Percentiles rank a stretch among this genome's conserved stretches.
These are phyloP conservation scores for Psylliodes chrysocephalus DNA, from an alignment of 2,888 invertebrate genomes.

Conservation along the genomic window DNA sequence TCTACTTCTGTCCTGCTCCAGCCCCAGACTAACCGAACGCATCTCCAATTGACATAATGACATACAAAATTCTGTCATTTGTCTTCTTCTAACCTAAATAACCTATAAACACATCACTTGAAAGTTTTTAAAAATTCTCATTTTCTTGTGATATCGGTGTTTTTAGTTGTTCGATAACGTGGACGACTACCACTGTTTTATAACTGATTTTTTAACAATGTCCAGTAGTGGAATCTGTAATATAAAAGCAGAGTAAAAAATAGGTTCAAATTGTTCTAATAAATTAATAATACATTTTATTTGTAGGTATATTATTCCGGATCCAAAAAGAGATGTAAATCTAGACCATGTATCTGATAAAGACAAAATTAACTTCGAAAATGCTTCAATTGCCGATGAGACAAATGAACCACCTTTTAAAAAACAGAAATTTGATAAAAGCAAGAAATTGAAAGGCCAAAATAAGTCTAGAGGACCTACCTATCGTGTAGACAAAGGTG, in stretches of 20 bases:
- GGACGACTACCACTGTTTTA: too few relatives aligned
- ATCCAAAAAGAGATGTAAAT: slow-evolving; percentile 61
- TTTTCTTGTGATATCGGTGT: too few relatives aligned
- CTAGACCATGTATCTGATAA: slow-evolving; percentile 63
- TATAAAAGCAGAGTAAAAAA: slow-evolving; percentile 20
- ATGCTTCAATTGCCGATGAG: slow-evolving; percentile 39
- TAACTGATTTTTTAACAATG: slow-evolving; percentile 14
- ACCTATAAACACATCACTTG: too few relatives aligned
- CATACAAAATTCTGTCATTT: too few relatives aligned
- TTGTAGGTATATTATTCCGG: slow-evolving; percentile 64
- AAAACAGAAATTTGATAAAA: slow-evolving; percentile 58
- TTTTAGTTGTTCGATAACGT: too few relatives aligned
- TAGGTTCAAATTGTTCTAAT: neutral
- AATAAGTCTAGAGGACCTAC: slow-evolving; percentile 84
- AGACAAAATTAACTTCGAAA: slow-evolving; percentile 59
- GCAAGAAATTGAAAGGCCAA: slow-evolving; percentile 73
- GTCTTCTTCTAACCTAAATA: too few relatives aligned
- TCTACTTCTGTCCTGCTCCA: too few relatives aligned
- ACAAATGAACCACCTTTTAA: slow-evolving; percentile 59
- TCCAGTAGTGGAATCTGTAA: slow-evolving; percentile 15
- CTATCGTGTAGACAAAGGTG: slow-evolving; percentile 69
- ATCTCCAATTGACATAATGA: too few relatives aligned
- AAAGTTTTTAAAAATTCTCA: too few relatives aligned
- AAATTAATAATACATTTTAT: neutral
- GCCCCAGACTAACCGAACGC: too few relatives aligned